Base-by-base conservation (phyloP, 2,888 invertebrate species). In the Athalia cordata region DNA sequence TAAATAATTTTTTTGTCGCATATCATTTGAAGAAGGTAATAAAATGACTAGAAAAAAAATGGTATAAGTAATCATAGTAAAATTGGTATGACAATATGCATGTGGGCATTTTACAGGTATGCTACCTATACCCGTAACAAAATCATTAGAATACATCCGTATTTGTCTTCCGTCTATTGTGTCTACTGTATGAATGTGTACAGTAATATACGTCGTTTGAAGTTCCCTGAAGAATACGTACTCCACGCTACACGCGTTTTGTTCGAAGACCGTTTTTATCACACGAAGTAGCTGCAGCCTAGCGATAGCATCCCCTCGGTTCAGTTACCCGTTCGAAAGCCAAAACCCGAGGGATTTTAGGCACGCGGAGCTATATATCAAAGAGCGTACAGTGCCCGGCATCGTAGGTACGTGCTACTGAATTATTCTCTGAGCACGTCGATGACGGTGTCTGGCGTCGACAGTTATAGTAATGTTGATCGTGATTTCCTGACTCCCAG, bases 401-500 rank as follows among this genome's bases (percentile, higher is more conserved):
- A n/a, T 4, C 11, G 13, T 49, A 4, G 29, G 47, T 57, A 72
- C 47, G 59, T 72, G 15, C 77, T 77, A 62, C 75, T 77, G 68
- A 77, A 70, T 77, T 77, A 77, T 77, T 77, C 77, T 77, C 61
- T 15, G 50, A n/a, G 29, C 61, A 62, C 59, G 47, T 68, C 77
- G 62, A 77, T 77, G 77, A 77, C 77, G 55, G 59, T 61, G 68
- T 49, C 66, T 77, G 65, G 77, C 65, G 78, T 57, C 74, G 78
- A 78, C 78, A 78, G 78, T 78, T 78, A 78, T 78, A 78, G 72
- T 65, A 78, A 70, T 65, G 78, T 78, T 72, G 83, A 81, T 84
- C 82, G 85, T 84, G 84, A 85, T 85, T 85, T 85, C 84, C 84
- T 82, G 84, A 82, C 81, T 80, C 80, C 76, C 75, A 80, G 55